Base-by-base conservation (phyloP, 2,113 vertebrate species). In the Ginglymostoma cirratum region DNA sequence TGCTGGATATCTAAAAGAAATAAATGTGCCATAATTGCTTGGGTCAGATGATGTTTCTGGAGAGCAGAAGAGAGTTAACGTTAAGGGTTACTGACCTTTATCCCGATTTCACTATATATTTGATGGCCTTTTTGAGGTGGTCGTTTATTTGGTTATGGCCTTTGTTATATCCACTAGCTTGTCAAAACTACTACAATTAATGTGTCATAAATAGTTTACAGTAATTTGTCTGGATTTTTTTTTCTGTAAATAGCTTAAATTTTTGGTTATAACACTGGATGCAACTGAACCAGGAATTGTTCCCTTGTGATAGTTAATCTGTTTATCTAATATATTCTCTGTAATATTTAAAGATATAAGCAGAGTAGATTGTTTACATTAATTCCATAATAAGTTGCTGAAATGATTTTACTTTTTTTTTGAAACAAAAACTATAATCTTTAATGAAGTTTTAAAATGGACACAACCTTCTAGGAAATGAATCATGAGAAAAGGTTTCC, bases 311-410 rank as follows among this genome's bases (percentile, higher is more conserved):
- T 19, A 34, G 17, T 67, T 66, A 67, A 34, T 66, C 34, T 92
- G 61, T 61, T 93, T 66, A 19, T 66, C 21, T 67, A 42, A 66
- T 52, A 10, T 34, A 89, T 87, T 87, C 55, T 38, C 89, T 38
- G 34, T 92, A 92, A 38, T 92, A 66, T 23, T n/a, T 42, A 0
- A 2, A n/a, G 52, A 66, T n/a, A 21, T 19, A 83, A 45, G 42
- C 38, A 42, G n/a, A 38, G 61, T 66, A 93, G 5, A 92, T 92
- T 92, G 52, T 27, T 92, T 92, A 65, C 17, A n/a, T 3, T 65
- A 92, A 34, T n/a, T 92, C 55, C 89, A 66, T 21, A 92, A 34
- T 34, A 92, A 90, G 87, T 90, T 61, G 52, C 87, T 90, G 52
- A 61, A 52, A 55, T 90, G 86, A 92, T 92, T 65, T 92, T n/a